Base-by-base conservation (phyloP, 1,140 invertebrate genomes). In the Teleogryllus occipitalis region DNA sequence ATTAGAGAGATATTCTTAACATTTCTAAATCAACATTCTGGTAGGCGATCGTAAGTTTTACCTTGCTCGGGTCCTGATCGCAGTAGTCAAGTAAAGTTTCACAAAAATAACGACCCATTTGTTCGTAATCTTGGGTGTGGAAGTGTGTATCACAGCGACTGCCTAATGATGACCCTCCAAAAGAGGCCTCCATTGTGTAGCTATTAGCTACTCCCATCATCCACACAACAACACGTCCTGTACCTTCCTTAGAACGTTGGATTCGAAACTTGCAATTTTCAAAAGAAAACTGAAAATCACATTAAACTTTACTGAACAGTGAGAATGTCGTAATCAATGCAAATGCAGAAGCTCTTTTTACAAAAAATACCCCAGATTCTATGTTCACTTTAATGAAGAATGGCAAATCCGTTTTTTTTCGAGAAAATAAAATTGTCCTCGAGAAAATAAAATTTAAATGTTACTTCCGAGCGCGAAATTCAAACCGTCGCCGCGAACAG, bases 101-200 rank as follows among this genome's bases (percentile, higher is more conserved):
- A 87, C 96, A 97, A 87, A 97, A 97, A 65, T 95, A 91, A 83
- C 92, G 91, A 10, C 96, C 96, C 84, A 97, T 91, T 81, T 91
- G 89, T 84, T 95, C 93, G 84, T 92, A 95, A 84, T 97, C 95
- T 82, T 91, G 89, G 0, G 90, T 91, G 21, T 90, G 92, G 85
- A 97, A 98, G 85, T 98, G 96, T n/a, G 93, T 96, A 0, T 93
- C 93, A 81, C 91, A 90, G 85, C 94, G 90, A n/a, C 89, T 90
- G 2, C 93, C 93, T 47, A 95, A 85, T 80, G 91, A 93, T 18
- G 96, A 95, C 12, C 96, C 96, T 79, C 94, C 95, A 87, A 97
- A 96, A 0, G 96, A 97, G 4, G 96, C 95, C 87, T 98, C 97
- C 89, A 98, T 92, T 2, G 96, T 98, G 85, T 96, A 98, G 86